These are phyloP conservation scores for Siniperca chuatsi DNA, from an alignment of 2,113 vertebrate genomes.

Conservation along the genomic window DNA sequence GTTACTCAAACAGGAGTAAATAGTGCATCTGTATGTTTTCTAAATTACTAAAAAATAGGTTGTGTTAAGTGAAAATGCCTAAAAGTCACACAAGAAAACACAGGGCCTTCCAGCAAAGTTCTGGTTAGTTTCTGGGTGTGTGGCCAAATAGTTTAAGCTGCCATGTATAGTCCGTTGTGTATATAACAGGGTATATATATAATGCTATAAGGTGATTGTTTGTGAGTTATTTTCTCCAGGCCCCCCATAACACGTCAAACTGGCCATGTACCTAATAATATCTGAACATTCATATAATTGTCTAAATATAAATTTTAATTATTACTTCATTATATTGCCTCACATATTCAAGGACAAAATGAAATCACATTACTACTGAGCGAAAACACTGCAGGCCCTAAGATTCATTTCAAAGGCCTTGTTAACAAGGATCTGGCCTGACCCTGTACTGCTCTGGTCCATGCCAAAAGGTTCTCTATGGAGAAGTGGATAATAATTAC, in stretches of 20 bases:
- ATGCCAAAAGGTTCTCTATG: conserved; percentile 3
- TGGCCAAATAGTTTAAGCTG: neutral
- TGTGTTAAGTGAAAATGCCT: too few species aligned
- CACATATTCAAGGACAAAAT: conserved; percentile 42
- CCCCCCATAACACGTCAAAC: neutral
- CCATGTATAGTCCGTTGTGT: neutral
- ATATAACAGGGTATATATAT: neutral
- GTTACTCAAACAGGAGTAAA: too few species aligned
- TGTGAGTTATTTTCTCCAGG: neutral
- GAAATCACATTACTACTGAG: neutral
- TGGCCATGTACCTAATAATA: neutral
- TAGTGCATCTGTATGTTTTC: too few species aligned
- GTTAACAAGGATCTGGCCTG: conserved; percentile 50
- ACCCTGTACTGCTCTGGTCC: conserved; percentile 31
- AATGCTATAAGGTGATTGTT: neutral
- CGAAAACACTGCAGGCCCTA: conserved; percentile 37
- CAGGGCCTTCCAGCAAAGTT: neutral
- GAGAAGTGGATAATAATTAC: conserved; percentile 3
- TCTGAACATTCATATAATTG: neutral
- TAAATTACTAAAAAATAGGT: too few species aligned
- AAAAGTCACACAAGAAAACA: neutral
- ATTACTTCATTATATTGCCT: neutral
- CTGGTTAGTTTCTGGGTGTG: neutral
- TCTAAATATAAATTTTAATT: neutral
- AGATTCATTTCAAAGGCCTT: conserved; percentile 37